Percentiles rank a stretch among this genome's conserved stretches.
phyloP scores from a whole-genome alignment of 2,113 vertebrate species.

The Triplophysa rosa region DNA sequence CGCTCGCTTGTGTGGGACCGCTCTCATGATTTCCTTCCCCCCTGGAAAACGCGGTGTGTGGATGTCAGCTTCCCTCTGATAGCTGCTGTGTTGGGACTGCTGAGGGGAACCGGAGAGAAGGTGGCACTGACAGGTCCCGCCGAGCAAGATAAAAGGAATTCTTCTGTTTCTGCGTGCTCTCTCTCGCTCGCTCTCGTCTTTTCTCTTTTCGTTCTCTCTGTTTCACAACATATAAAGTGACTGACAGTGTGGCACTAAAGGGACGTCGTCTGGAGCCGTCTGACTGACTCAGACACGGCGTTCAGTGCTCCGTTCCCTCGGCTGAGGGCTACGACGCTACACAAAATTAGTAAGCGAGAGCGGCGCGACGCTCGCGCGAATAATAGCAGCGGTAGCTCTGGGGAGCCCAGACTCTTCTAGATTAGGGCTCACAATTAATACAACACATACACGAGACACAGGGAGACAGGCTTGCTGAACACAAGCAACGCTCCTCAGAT shows the following conservation, averaged over 20 bases:
- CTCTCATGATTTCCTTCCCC: constrained; percentile 49
- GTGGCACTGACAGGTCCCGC: constrained; percentile 61
- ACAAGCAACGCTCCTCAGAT: constrained; percentile 7
- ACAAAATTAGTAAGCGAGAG: constrained; percentile 53
- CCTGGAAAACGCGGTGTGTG: constrained; percentile 42
- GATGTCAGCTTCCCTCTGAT: constrained; percentile 57
- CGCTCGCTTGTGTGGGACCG: constrained; percentile 43
- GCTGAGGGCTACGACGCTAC: constrained; percentile 27
- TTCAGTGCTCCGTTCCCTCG: constrained; percentile 40
- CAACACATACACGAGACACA: constrained; percentile 41
- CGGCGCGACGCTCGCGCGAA: constrained; percentile 49
- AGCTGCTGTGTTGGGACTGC: constrained; percentile 56
- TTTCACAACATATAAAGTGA: constrained; percentile 49
- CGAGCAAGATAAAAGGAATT: constrained; percentile 57
- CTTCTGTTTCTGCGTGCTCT: constrained; percentile 41
- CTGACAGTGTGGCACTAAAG: constrained; percentile 56
- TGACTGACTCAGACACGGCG: constrained; percentile 37
- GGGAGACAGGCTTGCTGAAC: constrained; percentile 19
- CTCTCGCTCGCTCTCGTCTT: constrained; percentile 16
- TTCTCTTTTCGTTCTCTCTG: constrained; percentile 31
- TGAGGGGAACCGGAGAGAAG: constrained; percentile 52
- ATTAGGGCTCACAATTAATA: constrained; percentile 60
- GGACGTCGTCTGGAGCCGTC: constrained; percentile 52
- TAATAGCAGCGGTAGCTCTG: constrained; percentile 49
- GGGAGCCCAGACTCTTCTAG: constrained; percentile 43